A percentile compares a stretch with the other conserved stretches of the same genome.
Evolutionary conservation across 2,797 vertebrate genomes (phyloP).

Genomic region (Pachyuromys duprasi): DNA sequence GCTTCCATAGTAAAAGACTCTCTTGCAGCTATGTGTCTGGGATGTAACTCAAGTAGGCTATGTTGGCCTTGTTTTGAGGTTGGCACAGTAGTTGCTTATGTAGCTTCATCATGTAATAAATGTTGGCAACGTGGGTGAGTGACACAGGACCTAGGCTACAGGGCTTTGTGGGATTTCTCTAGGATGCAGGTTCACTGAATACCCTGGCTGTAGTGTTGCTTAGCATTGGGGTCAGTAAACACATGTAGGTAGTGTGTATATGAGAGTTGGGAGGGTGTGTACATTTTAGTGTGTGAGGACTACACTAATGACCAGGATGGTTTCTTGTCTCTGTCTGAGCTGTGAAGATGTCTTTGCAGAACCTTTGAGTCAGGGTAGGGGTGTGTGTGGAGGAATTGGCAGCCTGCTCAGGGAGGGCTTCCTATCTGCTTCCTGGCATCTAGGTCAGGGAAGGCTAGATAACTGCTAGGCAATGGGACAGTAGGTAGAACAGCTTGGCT

Average conservation of each 20-base stretch:
- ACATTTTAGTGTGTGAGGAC: not conserved
- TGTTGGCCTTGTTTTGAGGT: not conserved
- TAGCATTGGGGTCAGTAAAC: not conserved
- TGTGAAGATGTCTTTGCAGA: not conserved
- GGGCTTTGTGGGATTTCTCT: not conserved
- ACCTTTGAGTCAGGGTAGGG: not conserved
- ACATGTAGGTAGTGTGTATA: too few species aligned
- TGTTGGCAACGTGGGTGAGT: not conserved
- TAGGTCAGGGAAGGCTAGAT: not conserved
- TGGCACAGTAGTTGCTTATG: too few species aligned
- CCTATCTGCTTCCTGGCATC: not conserved
- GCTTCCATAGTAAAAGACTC: not conserved
- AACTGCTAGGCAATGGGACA: not conserved
- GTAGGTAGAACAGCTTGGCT: not conserved
- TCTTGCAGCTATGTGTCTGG: not conserved
- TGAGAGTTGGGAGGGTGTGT: not conserved
- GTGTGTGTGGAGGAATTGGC: not conserved
- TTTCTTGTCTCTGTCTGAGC: not conserved
- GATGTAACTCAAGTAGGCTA: not conserved
- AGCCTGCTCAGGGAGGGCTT: not conserved
- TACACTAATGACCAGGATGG: not conserved
- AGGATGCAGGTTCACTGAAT: not conserved
- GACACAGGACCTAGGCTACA: not conserved
- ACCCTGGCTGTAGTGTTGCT: not conserved
- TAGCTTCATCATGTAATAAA: not conserved